phyloP scores from a whole-genome alignment of 2,113 vertebrate species.

The Halcyon senegalensis region DNA sequence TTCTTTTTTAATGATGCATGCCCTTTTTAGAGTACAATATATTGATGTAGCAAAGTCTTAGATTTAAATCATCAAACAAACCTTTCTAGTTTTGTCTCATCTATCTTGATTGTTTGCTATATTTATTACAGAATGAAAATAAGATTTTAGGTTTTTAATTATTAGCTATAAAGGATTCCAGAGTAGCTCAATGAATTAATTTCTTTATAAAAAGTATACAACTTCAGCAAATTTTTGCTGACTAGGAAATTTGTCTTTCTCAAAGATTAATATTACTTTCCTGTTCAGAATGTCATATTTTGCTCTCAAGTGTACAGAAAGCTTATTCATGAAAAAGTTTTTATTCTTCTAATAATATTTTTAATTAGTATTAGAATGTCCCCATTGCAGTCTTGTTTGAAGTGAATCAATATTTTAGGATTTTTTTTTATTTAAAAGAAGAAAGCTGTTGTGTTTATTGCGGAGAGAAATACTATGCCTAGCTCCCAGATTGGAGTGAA shows the following conservation, averaged over 20 bases:
- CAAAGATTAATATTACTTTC: neutral
- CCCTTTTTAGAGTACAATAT: constrained; percentile 52
- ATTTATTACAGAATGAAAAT: constrained; percentile 31
- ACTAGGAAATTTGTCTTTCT: constrained; percentile 11
- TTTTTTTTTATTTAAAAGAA: neutral
- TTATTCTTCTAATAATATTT: constrained; percentile 8
- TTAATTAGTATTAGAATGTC: neutral
- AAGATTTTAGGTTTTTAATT: constrained; percentile 61
- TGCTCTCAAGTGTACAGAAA: constrained; percentile 5
- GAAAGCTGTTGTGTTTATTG: neutral
- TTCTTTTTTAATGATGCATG: constrained; percentile 63
- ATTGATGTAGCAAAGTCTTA: constrained; percentile 52
- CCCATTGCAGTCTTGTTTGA: neutral
- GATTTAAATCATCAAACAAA: constrained; percentile 36
- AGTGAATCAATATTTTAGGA: neutral
- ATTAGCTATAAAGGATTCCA: constrained; percentile 22
- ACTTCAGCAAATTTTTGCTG: constrained; percentile 29
- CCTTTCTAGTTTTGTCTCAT: constrained; percentile 45
- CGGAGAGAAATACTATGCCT: neutral
- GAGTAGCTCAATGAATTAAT: constrained; percentile 35
- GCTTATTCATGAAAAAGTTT: neutral
- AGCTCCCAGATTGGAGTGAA: neutral
- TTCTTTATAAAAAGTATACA: constrained; percentile 9
- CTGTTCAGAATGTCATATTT: neutral
- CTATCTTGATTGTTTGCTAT: neutral